Evolutionary conservation across 2,797 vertebrate genomes (phyloP).

Genomic region (Kryptolebias ocellatus): DNA sequence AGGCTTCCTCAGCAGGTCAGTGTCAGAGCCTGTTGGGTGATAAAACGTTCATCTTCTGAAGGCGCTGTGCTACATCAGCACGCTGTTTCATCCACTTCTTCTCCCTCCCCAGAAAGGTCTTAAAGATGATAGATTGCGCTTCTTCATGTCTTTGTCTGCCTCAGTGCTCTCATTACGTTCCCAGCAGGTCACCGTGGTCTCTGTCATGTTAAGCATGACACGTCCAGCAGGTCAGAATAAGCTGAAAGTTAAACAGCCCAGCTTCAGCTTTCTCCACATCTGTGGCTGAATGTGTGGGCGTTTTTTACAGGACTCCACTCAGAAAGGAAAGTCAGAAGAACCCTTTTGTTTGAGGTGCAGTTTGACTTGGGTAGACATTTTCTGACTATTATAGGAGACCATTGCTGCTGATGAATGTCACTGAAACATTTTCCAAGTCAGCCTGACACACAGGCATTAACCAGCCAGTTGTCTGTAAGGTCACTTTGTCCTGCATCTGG

Average conservation of each 20-base stretch:
- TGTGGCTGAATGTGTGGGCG: conserved; percentile 15
- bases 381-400: conserved; percentile 43
- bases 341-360: conserved; percentile 43
- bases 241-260: conserved; percentile 24
- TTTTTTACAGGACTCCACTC: conserved; percentile 21
- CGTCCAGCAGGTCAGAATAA: conserved; percentile 28
- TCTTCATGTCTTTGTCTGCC: conserved; percentile 9
- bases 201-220: conserved; percentile 21
- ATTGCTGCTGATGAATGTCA: conserved; percentile 55
- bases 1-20: conserved; percentile 91
- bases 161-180: conserved; percentile 24
- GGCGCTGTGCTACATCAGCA: background rate
- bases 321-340: conserved; percentile 56
- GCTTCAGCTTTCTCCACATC: background rate
- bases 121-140: conserved; percentile 24
- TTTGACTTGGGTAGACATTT: conserved; percentile 53
- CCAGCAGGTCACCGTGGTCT: conserved; percentile 50
- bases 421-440: conserved; percentile 69
- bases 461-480: conserved; percentile 49
- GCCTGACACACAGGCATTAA: conserved; percentile 61
- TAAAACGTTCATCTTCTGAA: conserved; percentile 6
- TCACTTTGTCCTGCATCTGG: conserved; percentile 50
- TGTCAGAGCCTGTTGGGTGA: conserved; percentile 16
- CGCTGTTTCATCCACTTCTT: conserved; percentile 14
- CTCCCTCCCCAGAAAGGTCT: conserved; percentile 11